Evolutionary conservation across 2,113 vertebrate genomes (phyloP), one percentile per base, ranked within the genome.

Genomic region (Progne subis): DNA sequence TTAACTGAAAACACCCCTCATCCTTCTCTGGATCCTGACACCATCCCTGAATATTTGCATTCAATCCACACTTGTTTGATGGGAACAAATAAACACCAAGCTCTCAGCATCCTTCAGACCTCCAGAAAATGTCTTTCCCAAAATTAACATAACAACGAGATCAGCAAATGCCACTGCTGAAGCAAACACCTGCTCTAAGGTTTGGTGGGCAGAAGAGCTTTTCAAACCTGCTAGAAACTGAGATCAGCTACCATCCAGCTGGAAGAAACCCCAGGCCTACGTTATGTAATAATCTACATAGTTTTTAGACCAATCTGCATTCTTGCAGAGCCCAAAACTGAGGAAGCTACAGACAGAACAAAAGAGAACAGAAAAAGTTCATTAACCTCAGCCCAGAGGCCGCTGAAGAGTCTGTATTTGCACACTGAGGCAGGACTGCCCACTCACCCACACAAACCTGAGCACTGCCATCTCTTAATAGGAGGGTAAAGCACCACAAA

Each of bases 381-480:
- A 68, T 49, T 17, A 92, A 76, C 7, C 85, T 76, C 50, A 81
- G 63, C 29, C 37, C 74, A 55, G 68, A 72, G 67, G 67, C 18
- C 69, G 47, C 65, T 85, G 46, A 12, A 2, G 3, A 79, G 50
- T 1, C 88, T 70, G 29, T 39, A 18, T 49, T 0, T 44, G 68
- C 60, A 67, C 43, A 18, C 14, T 85, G 26, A 88, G 17, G 43
- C 44, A 68, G 74, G 65, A 47, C 9, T 94, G 72, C 69, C 86
- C 94, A 34, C 53, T 83, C 93, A 84, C 96, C 95, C 94, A 95
- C 94, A 89, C 94, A 91, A 65, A 77, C 23, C 88, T 43, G 74
- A 94, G 65, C 93, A 15, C 8, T 18, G 47, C 50, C 15, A 29
- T 39, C 89, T 94, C 32, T 0, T 5, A 64, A 70, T 1, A 46